phyloP scores from a whole-genome alignment of 2,113 vertebrate genomes.

The Gymnogyps californianus region DNA sequence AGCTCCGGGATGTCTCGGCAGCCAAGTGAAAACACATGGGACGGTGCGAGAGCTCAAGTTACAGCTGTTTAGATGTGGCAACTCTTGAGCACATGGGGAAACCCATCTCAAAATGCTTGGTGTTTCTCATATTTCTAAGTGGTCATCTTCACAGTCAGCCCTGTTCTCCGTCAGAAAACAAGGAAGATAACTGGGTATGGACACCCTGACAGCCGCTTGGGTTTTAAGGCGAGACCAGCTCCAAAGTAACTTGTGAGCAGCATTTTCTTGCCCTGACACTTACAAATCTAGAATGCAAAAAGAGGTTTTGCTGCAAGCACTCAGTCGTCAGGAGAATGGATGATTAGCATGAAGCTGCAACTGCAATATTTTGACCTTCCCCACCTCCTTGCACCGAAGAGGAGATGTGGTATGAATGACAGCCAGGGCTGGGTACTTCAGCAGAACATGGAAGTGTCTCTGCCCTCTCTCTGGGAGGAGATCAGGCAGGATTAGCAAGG shows the following conservation, averaged over 20 bases:
- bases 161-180: neutral
- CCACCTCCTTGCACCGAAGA: neutral
- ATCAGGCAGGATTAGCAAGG: neutral
- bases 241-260: neutral
- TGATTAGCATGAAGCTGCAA: neutral
- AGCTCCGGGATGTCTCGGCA: neutral
- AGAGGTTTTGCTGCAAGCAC: neutral
- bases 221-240: neutral
- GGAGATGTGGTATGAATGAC: neutral
- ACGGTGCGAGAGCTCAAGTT: neutral
- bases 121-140: neutral
- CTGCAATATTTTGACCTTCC: neutral
- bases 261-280: neutral
- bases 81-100: neutral
- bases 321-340: neutral
- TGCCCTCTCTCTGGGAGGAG: neutral
- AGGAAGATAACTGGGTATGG: neutral
- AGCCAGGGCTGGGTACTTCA: neutral
- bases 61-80: neutral
- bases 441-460: neutral
- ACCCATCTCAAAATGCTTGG: neutral
- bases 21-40: neutral
- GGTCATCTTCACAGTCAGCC: neutral
- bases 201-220: neutral
- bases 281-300: slow-evolving; percentile 2